Percentiles rank a stretch among this genome's conserved stretches.
phyloP scores from a whole-genome alignment of 2,888 invertebrate species.

The Scaptodrosophila latifasciaeformis region DNA sequence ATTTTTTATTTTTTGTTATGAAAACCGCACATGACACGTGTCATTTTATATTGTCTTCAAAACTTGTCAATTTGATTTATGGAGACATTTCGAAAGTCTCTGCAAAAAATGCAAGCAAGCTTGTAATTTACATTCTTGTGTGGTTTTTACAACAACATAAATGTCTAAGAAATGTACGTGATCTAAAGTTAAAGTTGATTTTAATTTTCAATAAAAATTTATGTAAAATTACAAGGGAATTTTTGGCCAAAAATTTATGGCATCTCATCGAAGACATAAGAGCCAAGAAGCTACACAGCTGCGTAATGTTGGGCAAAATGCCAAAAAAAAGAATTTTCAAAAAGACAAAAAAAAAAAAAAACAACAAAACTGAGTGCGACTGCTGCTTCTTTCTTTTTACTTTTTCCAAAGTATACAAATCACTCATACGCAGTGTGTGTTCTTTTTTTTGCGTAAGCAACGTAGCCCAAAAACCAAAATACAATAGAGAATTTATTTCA shows the following conservation, averaged over 20 bases:
- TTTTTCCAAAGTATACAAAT: conserved; percentile 41
- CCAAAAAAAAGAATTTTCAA: conserved; percentile 47
- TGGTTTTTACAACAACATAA: too few species aligned
- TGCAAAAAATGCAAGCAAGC: background rate
- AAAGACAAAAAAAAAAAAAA: conserved; percentile 21
- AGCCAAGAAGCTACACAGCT: conserved; percentile 45
- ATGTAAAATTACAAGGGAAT: conserved; percentile 44
- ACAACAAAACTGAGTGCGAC: conserved; percentile 23
- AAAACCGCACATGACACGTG: too few species aligned
- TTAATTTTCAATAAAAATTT: conserved; percentile 18
- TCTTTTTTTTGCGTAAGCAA: conserved; percentile 46
- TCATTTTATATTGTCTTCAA: too few species aligned
- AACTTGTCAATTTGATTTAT: conserved; percentile 11
- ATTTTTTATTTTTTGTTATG: too few species aligned
- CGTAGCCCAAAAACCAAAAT: conserved; percentile 22
- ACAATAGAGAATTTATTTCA: conserved; percentile 57
- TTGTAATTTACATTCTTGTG: too few species aligned
- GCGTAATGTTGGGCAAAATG: conserved; percentile 65
- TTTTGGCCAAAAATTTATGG: conserved; percentile 29
- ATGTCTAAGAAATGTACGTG: too few species aligned
- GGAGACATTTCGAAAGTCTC: background rate
- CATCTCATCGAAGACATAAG: conserved; percentile 26
- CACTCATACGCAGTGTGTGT: conserved; percentile 52
- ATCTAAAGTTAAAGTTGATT: too few species aligned
- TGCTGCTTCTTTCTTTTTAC: conserved; percentile 11